Evolutionary conservation across 2,888 invertebrate genomes (phyloP), one percentile per base, ranked within the genome.

Genomic region (Aporophyla lueneburgensis): DNA sequence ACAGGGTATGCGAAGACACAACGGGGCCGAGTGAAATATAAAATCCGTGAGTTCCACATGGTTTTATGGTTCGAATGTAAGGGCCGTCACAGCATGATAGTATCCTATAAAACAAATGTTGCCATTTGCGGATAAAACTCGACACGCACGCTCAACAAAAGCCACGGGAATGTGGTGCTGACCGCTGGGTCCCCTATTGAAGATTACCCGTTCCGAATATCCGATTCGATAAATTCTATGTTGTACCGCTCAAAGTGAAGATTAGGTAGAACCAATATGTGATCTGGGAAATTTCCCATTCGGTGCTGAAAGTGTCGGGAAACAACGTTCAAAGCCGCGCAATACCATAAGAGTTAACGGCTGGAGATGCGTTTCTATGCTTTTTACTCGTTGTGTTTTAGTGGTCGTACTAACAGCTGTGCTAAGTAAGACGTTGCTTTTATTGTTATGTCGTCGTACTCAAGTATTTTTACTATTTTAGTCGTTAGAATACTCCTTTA

Each of bases 191-290:
- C 71, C 69, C 76, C 72, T 74, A 83, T 72, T 78, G 75, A 79
- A 86, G 81, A 85, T 87, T 86, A 78, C 75, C 79, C 83, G 74
- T 27, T 74, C 24, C 83, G 71, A 85, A 85, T 81, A 87, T 80
- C 74, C 75, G 77, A 79, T 83, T 81, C 79, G 78, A 81, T 87
- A 76, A 81, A 85, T 85, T 82, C 85, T 76, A 67, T 75, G 77
- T 85, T 86, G 87, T 87, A 85, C 74, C 67, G 78, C 78, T 85
- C 75, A 84, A 82, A 86, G 76, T 82, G 69, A 82, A 85, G 82
- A 87, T 86, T 87, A 87, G 82, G 85, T 74, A 54, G 83, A 75
- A 74, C 84, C 85, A 85, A 86, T 78, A 85, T 79, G 85, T 78
- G 85, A 80, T 85, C 80, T 86, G 80, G 74, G 75, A 76, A 80